Evolutionary conservation across 2,888 invertebrate species (phyloP).

Genomic region (Monoplex corrugatus): DNA sequence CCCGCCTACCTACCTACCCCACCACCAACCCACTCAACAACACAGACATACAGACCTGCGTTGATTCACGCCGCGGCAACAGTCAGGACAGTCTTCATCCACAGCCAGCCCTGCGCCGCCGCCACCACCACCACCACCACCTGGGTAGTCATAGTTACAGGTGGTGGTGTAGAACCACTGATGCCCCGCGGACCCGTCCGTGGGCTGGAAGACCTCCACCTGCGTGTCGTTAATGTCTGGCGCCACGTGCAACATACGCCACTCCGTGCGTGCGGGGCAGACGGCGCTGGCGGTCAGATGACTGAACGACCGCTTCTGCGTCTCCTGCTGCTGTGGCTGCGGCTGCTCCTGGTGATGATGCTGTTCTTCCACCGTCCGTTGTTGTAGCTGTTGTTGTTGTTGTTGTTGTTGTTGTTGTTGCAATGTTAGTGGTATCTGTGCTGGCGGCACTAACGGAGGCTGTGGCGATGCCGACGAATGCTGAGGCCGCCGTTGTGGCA

Average conservation of each 20-base stretch:
- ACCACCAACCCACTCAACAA: neutral
- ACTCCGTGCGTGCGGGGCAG: slow-evolving; percentile 72
- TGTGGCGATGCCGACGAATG: no score
- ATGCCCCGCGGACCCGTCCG: slow-evolving; percentile 60
- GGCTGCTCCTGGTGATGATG: no score
- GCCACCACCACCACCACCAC: no score
- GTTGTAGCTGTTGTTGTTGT: no score
- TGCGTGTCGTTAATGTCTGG: slow-evolving; percentile 73
- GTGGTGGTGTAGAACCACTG: slow-evolving; percentile 78
- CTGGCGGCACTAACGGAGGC: no score
- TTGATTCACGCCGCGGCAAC: slow-evolving; percentile 72
- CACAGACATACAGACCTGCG: slow-evolving; percentile 61
- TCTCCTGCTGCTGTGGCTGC: no score
- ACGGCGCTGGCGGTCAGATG: slow-evolving; percentile 66
- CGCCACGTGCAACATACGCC: slow-evolving; percentile 68
- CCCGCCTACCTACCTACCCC: neutral
- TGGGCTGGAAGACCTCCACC: slow-evolving; percentile 73
- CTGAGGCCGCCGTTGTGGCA: no score
- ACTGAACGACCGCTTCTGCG: slow-evolving; percentile 61
- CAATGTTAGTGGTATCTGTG: no score
- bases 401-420: no score
- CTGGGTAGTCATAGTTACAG: slow-evolving; percentile 57
- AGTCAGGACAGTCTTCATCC: slow-evolving; percentile 62
- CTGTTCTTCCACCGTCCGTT: no score
- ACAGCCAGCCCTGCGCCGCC: neutral